phyloP scores from a whole-genome alignment of 2,113 vertebrate species.

The Bucco capensis region DNA sequence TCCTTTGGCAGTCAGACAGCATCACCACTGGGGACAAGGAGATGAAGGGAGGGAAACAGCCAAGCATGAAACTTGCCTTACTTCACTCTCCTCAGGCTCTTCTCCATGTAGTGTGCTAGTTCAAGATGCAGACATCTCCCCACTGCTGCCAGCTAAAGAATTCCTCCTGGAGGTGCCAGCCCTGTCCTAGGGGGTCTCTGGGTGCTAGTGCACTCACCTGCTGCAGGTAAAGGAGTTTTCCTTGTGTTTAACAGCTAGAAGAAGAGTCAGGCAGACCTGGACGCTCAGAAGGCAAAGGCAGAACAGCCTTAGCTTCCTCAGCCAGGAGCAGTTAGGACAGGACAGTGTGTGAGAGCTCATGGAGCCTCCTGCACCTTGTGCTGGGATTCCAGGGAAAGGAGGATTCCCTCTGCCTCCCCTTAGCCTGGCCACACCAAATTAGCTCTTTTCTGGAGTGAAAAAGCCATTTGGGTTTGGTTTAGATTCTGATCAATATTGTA shows the following conservation, averaged over 20 bases:
- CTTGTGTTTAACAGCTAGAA: neutral
- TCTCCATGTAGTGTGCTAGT: neutral
- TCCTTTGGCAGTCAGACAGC: neutral
- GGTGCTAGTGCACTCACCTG: neutral
- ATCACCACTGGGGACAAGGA: neutral
- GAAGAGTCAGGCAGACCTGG: neutral
- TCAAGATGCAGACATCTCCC: neutral
- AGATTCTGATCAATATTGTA: slow-evolving; percentile 67
- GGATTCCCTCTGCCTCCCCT: neutral
- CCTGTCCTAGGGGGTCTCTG: neutral
- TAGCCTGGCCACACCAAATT: neutral
- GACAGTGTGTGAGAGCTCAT: neutral
- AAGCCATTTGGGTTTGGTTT: slow-evolving; percentile 47
- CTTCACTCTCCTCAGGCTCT: neutral
- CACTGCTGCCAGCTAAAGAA: neutral
- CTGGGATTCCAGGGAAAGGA: neutral
- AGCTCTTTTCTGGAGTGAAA: neutral
- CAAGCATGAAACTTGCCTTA: neutral
- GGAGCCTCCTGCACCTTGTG: neutral
- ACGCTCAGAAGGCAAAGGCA: neutral
- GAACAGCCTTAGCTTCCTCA: neutral
- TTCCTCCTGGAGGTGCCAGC: neutral
- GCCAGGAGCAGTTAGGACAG: neutral
- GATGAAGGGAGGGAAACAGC: neutral
- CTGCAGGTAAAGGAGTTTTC: neutral